phyloP scores from a whole-genome alignment of 2,888 invertebrate genomes.

The Andrena minutula region DNA sequence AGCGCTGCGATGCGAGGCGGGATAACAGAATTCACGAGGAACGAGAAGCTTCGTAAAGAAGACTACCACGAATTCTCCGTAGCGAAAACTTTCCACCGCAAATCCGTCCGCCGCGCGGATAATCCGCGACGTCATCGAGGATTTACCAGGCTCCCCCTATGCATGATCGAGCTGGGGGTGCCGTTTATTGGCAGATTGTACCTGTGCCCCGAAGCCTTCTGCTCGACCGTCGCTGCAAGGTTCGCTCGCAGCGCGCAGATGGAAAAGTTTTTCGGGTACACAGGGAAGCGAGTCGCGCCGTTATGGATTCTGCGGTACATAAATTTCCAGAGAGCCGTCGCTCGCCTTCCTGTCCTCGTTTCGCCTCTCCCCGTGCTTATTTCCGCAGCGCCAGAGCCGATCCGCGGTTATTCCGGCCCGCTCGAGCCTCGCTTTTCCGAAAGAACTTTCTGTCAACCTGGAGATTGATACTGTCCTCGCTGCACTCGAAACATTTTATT shows the following conservation, averaged over 20 bases:
- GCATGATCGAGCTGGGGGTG: constrained; percentile 28
- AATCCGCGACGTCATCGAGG: constrained; percentile 44
- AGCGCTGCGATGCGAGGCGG: neutral
- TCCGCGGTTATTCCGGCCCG: constrained; percentile 15
- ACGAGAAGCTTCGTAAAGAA: neutral
- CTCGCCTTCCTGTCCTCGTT: constrained; percentile 19
- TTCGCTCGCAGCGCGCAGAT: constrained; percentile 33
- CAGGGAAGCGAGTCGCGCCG: constrained; percentile 25
- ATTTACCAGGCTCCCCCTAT: constrained; percentile 45
- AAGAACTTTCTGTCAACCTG: constrained; percentile 23
- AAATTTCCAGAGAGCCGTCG: constrained; percentile 45
- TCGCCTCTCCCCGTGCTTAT: constrained; percentile 38
- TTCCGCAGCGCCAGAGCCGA: constrained; percentile 26
- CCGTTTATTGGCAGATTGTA: too few relatives aligned
- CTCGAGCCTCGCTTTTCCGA: constrained; percentile 6
- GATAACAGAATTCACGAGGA: neutral
- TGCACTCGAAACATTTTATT: constrained; percentile 1
- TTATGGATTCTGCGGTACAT: constrained; percentile 46
- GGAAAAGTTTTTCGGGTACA: constrained; percentile 57
- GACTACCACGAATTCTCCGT: constrained; percentile 5
- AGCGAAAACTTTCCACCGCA: constrained; percentile 33
- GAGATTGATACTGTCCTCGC: constrained; percentile 38
- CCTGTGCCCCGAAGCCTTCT: too few relatives aligned
- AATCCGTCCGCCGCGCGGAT: constrained; percentile 41
- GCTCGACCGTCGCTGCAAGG: constrained; percentile 1